These are phyloP conservation scores for Calliopum simillimum DNA, from an alignment of 2,888 invertebrate species.

Conservation along the genomic window DNA sequence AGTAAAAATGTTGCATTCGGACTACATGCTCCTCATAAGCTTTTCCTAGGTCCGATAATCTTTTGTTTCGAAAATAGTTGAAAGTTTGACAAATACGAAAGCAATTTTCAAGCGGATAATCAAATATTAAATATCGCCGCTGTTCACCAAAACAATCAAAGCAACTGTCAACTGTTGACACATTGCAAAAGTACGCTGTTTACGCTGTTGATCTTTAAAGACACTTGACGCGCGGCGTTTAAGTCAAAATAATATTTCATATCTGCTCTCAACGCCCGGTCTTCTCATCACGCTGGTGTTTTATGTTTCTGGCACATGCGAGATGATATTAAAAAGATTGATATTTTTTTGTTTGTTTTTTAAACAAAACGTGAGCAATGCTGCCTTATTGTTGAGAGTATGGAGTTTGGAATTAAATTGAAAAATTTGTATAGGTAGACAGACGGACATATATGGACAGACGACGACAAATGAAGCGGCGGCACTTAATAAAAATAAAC, in stretches of 20 bases:
- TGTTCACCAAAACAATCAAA: slow-evolving; percentile 26
- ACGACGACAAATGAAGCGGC: slow-evolving; percentile 26
- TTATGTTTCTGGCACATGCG: slow-evolving; percentile 39
- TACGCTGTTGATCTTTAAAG: slow-evolving; percentile 17
- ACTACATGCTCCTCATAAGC: too few relatives aligned
- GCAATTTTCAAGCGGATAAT: too few relatives aligned
- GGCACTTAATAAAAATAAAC: slow-evolving; percentile 44
- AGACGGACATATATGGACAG: too few relatives aligned
- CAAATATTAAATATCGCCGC: too few relatives aligned
- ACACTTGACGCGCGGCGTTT: slow-evolving; percentile 19
- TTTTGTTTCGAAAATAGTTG: too few relatives aligned
- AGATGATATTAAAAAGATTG: slow-evolving; percentile 38
- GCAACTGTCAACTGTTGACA: slow-evolving; percentile 21
- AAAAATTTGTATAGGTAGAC: slow-evolving; percentile 5
- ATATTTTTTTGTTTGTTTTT: too few relatives aligned
- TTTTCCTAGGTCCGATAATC: too few relatives aligned
- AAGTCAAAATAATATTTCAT: slow-evolving; percentile 5
- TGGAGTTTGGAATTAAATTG: not conserved
- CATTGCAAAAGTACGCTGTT: not conserved
- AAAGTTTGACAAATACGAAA: too few relatives aligned
- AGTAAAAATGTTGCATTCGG: too few relatives aligned
- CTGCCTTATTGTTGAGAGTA: slow-evolving; percentile 13
- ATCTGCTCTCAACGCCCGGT: not conserved
- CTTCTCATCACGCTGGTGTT: not conserved
- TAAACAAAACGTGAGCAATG: slow-evolving; percentile 32